These are phyloP conservation scores for Acronicta leporina DNA, from an alignment of 2,888 invertebrate species.

Conservation along the genomic window DNA sequence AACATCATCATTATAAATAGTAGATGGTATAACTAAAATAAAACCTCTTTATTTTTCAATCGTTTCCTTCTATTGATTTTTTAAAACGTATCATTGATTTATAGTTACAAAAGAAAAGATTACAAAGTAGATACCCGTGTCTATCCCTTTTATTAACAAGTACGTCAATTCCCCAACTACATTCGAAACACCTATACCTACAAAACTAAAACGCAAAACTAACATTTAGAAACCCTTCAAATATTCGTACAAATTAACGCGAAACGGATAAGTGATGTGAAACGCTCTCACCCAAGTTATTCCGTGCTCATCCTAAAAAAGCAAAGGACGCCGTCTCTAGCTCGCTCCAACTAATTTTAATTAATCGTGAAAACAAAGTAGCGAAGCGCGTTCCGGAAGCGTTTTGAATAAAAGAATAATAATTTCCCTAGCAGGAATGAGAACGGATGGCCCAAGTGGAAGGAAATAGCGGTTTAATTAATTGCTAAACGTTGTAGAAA, in stretches of 20 bases:
- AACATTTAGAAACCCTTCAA: conserved; percentile 26
- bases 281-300: conserved; percentile 42
- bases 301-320: conserved; percentile 57
- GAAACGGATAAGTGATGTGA: conserved; percentile 32
- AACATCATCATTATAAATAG: too few species aligned
- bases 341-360: conserved; percentile 79
- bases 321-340: conserved; percentile 63
- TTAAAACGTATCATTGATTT: too few species aligned
- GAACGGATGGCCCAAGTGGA: conserved; percentile 40
- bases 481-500: conserved; percentile 16
- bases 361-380: conserved; percentile 84
- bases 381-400: conserved; percentile 68
- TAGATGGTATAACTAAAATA: too few species aligned
- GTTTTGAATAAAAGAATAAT: conserved; percentile 77
- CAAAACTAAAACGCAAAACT: conserved; percentile 27
- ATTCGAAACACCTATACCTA: neutral
- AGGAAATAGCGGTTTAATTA: conserved; percentile 38
- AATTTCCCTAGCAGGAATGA: conserved; percentile 60
- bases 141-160: too few species aligned
- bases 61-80: too few species aligned
- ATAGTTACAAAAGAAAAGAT: too few species aligned
- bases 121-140: too few species aligned
- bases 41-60: too few species aligned
- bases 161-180: too few species aligned
- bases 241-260: conserved; percentile 33